phyloP scores from a whole-genome alignment of 64 coral and sea anemone genomes.

The Actinia tenebrosa region DNA sequence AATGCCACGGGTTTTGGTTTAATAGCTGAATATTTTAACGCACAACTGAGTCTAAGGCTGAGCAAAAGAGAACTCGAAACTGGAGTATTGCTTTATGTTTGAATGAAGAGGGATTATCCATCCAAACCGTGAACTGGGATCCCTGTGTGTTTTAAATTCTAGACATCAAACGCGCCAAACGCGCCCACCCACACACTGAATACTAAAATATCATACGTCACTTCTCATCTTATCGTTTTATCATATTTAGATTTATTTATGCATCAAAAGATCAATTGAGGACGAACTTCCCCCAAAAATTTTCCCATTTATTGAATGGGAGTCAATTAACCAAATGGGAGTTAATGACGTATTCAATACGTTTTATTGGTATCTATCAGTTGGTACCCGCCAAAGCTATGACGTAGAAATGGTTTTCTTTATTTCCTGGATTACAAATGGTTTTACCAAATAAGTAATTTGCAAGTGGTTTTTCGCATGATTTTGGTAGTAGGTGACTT shows the following conservation, averaged over 20 bases:
- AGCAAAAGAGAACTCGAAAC: no score
- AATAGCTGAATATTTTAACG: no score
- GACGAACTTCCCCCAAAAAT: neutral
- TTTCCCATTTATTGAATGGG: neutral
- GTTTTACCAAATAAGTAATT: neutral
- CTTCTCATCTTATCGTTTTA: neutral
- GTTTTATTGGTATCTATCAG: neutral
- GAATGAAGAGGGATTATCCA: no score
- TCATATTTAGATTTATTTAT: neutral
- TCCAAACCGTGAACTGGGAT: no score
- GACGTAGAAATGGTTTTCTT: neutral
- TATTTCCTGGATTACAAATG: neutral
- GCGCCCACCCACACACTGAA: no score
- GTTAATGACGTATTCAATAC: neutral
- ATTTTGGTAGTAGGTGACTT: neutral
- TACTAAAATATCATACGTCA: neutral
- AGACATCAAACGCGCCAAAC: no score
- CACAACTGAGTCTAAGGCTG: no score
- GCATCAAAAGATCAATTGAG: neutral
- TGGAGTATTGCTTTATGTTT: no score
- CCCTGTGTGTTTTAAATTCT: no score
- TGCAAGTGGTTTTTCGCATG: no score
- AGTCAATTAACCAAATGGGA: neutral
- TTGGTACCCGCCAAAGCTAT: neutral
- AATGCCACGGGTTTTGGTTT: no score